These are phyloP conservation scores for Ophthalmolycus amberensis DNA, from an alignment of 2,113 vertebrate genomes.

Conservation along the genomic window DNA sequence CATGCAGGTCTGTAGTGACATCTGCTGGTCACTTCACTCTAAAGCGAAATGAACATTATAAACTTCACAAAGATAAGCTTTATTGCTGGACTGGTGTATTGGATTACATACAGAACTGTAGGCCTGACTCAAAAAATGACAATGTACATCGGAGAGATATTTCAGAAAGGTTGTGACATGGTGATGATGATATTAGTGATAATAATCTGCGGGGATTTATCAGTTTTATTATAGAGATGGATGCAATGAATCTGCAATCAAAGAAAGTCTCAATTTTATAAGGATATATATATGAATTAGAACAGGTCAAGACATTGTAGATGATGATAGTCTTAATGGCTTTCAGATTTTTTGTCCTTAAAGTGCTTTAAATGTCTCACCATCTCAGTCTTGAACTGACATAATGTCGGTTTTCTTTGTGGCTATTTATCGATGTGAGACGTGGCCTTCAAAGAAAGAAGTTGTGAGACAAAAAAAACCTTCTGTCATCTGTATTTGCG, in stretches of 20 bases:
- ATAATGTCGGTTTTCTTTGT: not conserved
- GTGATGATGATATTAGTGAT: not conserved
- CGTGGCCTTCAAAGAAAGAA: not conserved
- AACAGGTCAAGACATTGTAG: not conserved
- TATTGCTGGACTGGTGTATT: not conserved
- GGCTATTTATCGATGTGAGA: not conserved
- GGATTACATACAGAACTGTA: not conserved
- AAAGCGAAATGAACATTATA: not conserved
- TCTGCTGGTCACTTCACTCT: constrained; percentile 44
- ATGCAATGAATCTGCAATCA: not conserved
- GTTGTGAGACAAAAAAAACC: not conserved
- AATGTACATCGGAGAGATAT: not conserved
- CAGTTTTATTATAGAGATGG: not conserved
- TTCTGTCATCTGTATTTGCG: too few relatives aligned
- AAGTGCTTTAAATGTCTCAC: not conserved
- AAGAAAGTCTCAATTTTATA: not conserved
- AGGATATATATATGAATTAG: not conserved
- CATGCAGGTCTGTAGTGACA: constrained; percentile 40
- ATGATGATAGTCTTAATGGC: not conserved
- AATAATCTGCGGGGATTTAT: not conserved
- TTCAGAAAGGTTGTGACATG: not conserved
- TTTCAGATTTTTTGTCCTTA: not conserved
- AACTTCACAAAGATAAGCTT: constrained; percentile 25
- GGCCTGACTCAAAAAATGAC: not conserved
- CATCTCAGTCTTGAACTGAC: not conserved